These are phyloP conservation scores for Pristionchus mayeri DNA, from an alignment of 2,888 invertebrate genomes.

Conservation along the genomic window DNA sequence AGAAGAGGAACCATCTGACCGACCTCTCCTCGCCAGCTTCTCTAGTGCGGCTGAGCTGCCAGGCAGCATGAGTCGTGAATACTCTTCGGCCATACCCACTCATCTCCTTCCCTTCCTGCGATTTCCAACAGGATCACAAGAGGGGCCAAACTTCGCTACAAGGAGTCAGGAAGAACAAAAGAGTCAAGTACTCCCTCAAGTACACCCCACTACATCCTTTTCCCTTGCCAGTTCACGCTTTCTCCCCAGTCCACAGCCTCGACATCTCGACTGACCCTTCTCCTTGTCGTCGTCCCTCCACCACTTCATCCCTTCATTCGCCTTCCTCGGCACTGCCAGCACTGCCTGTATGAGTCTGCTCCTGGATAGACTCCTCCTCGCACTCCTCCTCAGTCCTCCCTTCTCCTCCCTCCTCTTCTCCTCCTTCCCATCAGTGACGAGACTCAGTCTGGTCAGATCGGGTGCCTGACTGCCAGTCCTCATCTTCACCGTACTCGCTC, in stretches of 20 bases:
- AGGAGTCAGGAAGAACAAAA: conserved; percentile 20
- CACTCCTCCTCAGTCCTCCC: not conserved
- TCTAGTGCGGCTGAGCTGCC: not conserved
- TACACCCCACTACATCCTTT: not conserved
- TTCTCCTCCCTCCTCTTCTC: conserved; percentile 9
- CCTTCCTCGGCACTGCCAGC: not conserved
- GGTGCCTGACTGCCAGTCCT: conserved; percentile 21
- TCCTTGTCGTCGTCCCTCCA: not conserved
- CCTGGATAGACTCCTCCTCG: not conserved
- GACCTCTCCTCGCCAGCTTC: conserved; percentile 13
- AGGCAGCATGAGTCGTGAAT: not conserved
- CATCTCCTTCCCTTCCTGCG: not conserved
- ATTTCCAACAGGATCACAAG: conserved; percentile 33
- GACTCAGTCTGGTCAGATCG: not conserved
- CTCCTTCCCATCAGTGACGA: not conserved
- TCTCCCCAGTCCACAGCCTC: not conserved
- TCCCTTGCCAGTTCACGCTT: not conserved
- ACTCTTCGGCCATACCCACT: not conserved
- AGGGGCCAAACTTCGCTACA: not conserved
- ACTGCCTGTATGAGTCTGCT: conserved; percentile 43
- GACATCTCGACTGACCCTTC: not conserved
- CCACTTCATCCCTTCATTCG: not conserved
- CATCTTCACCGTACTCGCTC: not conserved
- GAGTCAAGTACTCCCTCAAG: conserved; percentile 5
- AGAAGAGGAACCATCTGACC: too few species aligned